A percentile compares a stretch with the other conserved stretches of the same genome.
phyloP scores from a whole-genome alignment of 2,888 invertebrate species.

The Halictus quadricinctus region DNA sequence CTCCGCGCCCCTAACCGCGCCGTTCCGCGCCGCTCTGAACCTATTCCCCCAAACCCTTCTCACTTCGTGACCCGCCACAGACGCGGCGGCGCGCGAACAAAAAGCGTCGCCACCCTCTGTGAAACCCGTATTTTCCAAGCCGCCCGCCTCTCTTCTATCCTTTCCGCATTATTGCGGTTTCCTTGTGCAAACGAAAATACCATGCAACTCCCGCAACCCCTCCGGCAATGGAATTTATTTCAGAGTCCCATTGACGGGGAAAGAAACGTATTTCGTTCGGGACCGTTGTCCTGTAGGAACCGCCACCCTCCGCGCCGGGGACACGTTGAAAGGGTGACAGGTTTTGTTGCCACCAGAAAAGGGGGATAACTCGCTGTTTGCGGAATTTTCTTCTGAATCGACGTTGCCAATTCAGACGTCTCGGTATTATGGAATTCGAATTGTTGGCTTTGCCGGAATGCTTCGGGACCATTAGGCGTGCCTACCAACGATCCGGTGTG shows the following conservation, averaged over 20 bases:
- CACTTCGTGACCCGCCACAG: conserved; percentile 10
- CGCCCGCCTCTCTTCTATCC: conserved; percentile 1
- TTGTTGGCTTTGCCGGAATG: neutral
- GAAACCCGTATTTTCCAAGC: conserved; percentile 45
- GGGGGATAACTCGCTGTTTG: conserved; percentile 13
- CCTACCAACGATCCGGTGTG: neutral
- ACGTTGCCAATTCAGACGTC: conserved; percentile 9
- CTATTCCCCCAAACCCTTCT: neutral
- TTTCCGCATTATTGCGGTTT: conserved; percentile 57
- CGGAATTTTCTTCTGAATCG: conserved; percentile 2
- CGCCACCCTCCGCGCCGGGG: neutral
- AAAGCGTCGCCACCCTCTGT: conserved; percentile 36
- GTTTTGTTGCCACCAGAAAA: conserved; percentile 18
- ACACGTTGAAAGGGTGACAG: conserved; percentile 24
- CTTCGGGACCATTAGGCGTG: neutral
- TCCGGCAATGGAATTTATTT: conserved; percentile 53
- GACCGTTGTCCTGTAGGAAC: conserved; percentile 8
- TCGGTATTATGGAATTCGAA: neutral
- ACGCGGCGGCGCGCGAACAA: conserved; percentile 33
- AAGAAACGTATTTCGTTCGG: conserved; percentile 26
- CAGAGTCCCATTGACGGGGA: conserved; percentile 17
- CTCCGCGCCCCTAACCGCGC: neutral
- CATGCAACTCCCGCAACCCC: conserved; percentile 29
- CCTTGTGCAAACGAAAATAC: conserved; percentile 52
- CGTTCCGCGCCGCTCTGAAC: neutral